Conservation (phyloP, 1,140 invertebrate genomes). For the Aculops lycopersici region DNA sequence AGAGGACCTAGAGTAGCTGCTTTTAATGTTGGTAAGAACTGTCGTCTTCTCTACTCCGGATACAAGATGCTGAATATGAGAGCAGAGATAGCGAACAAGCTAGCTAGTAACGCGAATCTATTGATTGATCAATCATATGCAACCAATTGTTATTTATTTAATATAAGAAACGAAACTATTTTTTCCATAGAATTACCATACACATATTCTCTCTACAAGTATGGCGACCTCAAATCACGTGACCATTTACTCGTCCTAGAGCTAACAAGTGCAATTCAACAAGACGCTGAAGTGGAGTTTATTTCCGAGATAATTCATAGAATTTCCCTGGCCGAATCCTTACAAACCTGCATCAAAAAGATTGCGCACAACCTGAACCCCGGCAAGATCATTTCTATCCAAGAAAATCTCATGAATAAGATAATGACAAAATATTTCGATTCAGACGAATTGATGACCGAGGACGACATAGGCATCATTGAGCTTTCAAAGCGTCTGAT, state of each 20-base stretch:
- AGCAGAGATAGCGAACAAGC: background rate
- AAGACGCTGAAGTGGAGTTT: too few species aligned
- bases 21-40: slow-evolving; percentile 41
- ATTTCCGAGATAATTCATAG: too few species aligned
- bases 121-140: background rate
- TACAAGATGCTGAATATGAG: background rate
- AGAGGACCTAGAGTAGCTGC: slow-evolving; percentile 54
- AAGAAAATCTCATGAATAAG: background rate
- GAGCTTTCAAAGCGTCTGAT: background rate
- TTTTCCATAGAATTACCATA: background rate
- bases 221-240: background rate
- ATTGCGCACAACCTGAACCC: background rate
- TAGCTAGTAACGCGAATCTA: background rate
- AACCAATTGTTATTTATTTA: background rate
- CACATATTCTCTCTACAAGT: background rate
- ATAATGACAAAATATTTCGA: background rate
- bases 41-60: slow-evolving; percentile 4
- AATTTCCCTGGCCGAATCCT: background rate
- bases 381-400: background rate
- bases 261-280: background rate
- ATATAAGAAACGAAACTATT: background rate
- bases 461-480: background rate
- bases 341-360: background rate
- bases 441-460: background rate
- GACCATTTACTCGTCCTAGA: background rate